Conservation (phyloP, 2,797 vertebrate genomes). For the Galagoides demidoff region DNA sequence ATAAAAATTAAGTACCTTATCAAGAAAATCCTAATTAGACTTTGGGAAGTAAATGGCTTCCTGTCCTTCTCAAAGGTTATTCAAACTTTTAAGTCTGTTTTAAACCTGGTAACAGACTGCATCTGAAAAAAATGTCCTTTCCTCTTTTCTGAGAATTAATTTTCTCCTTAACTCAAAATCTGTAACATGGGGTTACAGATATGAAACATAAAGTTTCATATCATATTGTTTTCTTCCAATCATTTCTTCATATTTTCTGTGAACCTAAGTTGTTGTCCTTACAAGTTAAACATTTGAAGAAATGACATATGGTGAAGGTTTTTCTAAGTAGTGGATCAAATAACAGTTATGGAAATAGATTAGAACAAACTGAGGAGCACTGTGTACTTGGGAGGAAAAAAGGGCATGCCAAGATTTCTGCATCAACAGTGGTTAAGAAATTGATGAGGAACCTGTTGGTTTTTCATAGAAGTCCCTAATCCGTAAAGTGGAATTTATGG, state of each 20-base stretch:
- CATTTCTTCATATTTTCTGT: background rate
- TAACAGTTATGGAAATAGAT: conserved; percentile 17
- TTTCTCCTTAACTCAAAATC: conserved; percentile 35
- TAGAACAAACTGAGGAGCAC: background rate
- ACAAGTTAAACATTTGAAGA: background rate
- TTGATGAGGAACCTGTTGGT: background rate
- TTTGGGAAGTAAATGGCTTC: conserved; percentile 41
- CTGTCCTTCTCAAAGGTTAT: conserved; percentile 43
- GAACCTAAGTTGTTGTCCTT: background rate
- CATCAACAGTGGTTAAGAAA: background rate
- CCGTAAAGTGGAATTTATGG: background rate
- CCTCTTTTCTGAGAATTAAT: background rate
- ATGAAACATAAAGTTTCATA: background rate
- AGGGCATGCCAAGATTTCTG: conserved; percentile 21
- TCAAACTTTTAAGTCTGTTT: conserved; percentile 4
- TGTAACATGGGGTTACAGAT: background rate
- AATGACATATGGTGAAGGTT: background rate
- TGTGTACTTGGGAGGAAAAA: conserved; percentile 27
- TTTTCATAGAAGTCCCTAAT: background rate
- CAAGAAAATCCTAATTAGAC: conserved; percentile 21
- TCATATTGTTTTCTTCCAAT: background rate
- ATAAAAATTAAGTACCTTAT: conserved; percentile 31
- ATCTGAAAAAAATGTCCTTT: background rate
- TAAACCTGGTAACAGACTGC: conserved; percentile 8
- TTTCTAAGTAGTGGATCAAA: background rate